Conservation (phyloP, 1,140 invertebrate species). For the Hycleus cichorii region DNA sequence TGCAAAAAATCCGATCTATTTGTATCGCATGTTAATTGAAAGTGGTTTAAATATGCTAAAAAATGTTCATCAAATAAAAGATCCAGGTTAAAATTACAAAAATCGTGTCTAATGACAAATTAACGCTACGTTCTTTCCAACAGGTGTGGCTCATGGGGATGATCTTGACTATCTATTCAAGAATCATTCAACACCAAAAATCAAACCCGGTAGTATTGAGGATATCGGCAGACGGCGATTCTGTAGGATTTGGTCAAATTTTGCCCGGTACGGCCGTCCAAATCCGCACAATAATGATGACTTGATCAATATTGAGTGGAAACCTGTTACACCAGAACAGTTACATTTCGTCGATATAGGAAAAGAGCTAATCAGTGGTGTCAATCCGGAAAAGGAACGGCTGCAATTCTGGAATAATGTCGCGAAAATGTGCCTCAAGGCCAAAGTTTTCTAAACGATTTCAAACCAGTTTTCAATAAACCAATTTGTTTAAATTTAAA, state of each 20-base stretch:
- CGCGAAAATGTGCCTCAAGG: too few relatives aligned
- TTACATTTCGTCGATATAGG: constrained; percentile 37
- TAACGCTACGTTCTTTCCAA: too few relatives aligned
- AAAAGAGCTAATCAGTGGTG: constrained; percentile 25
- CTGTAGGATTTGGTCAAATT: constrained; percentile 44
- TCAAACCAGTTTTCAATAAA: too few relatives aligned
- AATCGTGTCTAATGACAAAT: too few relatives aligned
- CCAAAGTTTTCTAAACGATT: too few relatives aligned
- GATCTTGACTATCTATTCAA: constrained; percentile 56
- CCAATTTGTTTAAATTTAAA: too few relatives aligned
- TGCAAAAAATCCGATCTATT: too few relatives aligned
- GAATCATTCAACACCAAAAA: constrained; percentile 38
- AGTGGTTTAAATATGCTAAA: too few relatives aligned
- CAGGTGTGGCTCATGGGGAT: constrained; percentile 53
- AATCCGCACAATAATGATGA: constrained; percentile 14
- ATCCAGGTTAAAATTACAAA: too few relatives aligned
- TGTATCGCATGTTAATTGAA: too few relatives aligned
- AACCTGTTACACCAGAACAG: constrained; percentile 27
- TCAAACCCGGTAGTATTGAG: constrained; percentile 32
- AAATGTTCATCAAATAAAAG: too few relatives aligned
- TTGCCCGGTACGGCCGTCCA: constrained; percentile 43
- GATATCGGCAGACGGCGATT: constrained; percentile 19
- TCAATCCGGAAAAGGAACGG: constrained; percentile 35
- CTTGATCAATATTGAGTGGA: constrained; percentile 26
- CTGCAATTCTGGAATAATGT: constrained; percentile 37